phyloP scores from a whole-genome alignment of 1,140 invertebrate genomes.

The Yoshiicerus persimilis region DNA sequence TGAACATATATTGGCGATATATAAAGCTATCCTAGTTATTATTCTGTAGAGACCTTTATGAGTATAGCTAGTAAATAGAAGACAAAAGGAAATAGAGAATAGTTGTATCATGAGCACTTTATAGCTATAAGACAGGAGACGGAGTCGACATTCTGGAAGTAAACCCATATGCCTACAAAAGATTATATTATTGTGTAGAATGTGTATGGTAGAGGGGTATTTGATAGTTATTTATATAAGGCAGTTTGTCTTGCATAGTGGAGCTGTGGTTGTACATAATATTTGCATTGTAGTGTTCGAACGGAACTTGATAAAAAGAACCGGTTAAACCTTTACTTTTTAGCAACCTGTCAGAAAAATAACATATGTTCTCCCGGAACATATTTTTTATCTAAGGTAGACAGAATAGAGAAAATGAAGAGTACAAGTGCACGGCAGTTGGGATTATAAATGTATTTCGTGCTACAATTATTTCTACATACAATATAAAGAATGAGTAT shows the following conservation, averaged over 20 bases:
- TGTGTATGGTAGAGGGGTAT: too few species aligned
- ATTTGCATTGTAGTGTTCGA: neutral
- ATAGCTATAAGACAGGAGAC: too few species aligned
- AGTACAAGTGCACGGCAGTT: neutral
- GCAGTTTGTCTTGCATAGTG: neutral
- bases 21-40: neutral
- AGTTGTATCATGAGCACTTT: too few species aligned
- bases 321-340: neutral
- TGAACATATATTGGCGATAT: neutral
- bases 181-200: too few species aligned
- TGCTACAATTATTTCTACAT: neutral
- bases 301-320: neutral
- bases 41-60: too few species aligned
- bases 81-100: too few species aligned
- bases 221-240: too few species aligned
- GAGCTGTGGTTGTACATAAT: neutral
- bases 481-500: neutral
- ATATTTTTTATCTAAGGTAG: neutral
- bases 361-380: neutral
- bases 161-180: too few species aligned
- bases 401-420: neutral
- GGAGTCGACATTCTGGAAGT: too few species aligned
- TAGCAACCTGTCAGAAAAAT: neutral
- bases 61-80: too few species aligned
- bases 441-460: neutral